These are phyloP conservation scores for Falcunculus frontatus DNA, from an alignment of 2,113 vertebrate genomes.

Conservation along the genomic window DNA sequence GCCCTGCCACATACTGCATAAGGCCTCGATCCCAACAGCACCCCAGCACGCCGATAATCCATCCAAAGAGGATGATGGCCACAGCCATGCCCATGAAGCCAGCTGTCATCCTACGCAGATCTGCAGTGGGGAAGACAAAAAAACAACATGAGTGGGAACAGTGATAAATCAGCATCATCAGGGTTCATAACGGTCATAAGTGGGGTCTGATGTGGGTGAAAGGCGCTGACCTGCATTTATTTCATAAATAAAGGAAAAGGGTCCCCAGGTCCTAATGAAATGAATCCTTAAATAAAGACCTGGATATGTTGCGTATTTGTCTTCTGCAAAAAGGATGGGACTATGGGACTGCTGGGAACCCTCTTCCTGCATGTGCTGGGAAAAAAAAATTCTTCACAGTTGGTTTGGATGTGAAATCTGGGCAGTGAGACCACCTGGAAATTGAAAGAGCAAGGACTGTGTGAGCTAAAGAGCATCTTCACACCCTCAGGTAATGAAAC, in stretches of 20 bases:
- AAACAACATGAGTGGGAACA: neutral
- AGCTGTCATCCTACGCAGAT: conserved; percentile 95
- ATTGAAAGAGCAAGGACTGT: neutral
- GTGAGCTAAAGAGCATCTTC: neutral
- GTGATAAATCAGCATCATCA: neutral
- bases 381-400: neutral
- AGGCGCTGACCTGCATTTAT: neutral
- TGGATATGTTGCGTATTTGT: neutral
- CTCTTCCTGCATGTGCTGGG: neutral
- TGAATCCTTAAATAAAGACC: neutral
- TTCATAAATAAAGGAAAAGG: neutral
- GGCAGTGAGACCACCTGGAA: neutral
- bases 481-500: neutral
- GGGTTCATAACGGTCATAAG: neutral
- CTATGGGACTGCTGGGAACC: neutral
- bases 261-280: neutral
- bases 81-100: conserved; percentile 99
- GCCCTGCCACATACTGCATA: conserved; percentile 98
- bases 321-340: neutral
- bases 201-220: neutral
- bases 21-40: conserved; percentile 98
- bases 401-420: conserved; percentile 3
- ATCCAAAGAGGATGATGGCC: conserved; percentile 97
- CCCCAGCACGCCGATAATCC: conserved; percentile 93
- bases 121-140: conserved; percentile 64